Evolutionary conservation across 2,113 vertebrate genomes (phyloP).

Genomic region (Mellivora capensis): DNA sequence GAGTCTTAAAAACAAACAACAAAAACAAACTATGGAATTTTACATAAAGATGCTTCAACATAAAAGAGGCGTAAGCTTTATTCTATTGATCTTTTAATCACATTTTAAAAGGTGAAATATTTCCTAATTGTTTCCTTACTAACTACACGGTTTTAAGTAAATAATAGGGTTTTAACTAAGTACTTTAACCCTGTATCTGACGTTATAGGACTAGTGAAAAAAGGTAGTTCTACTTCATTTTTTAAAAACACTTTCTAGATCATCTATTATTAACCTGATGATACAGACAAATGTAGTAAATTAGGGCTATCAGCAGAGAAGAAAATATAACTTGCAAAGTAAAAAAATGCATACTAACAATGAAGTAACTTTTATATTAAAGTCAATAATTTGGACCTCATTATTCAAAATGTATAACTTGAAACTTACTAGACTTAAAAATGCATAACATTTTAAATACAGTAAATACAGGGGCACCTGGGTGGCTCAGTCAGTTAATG

Average conservation of each 20-base stretch:
- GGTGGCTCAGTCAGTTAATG: not conserved
- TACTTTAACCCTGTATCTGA: not conserved
- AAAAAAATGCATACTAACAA: not conserved
- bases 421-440: not conserved
- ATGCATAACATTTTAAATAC: not conserved
- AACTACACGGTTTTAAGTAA: not conserved
- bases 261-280: not conserved
- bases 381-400: not conserved
- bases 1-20: not conserved
- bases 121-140: not conserved
- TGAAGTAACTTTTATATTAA: not conserved
- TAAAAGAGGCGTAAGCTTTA: not conserved
- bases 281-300: not conserved
- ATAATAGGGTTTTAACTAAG: not conserved
- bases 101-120: not conserved
- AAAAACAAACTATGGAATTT: not conserved
- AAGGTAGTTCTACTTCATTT: conserved; percentile 6
- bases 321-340: not conserved
- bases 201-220: not conserved
- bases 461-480: not conserved
- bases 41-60: not conserved
- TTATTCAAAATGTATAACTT: conserved; percentile 5
- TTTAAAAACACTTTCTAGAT: not conserved
- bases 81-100: not conserved
- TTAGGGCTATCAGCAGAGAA: not conserved